A percentile compares a stretch with the other conserved stretches of the same genome.
These are phyloP conservation scores for Ceuthmochares aereus DNA, from an alignment of 2,113 vertebrate genomes.

Conservation along the genomic window DNA sequence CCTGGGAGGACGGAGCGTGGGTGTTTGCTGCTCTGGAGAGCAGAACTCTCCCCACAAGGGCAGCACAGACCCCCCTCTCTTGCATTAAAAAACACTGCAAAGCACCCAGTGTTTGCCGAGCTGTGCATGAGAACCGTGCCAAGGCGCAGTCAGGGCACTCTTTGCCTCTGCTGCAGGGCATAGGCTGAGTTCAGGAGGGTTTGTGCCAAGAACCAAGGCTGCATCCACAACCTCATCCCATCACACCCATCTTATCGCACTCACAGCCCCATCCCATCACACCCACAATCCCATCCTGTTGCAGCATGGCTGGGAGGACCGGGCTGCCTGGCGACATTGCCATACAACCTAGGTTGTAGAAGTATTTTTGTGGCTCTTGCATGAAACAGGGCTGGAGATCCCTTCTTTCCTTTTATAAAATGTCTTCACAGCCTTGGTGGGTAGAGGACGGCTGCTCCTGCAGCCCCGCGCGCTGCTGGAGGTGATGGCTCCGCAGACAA, in stretches of 20 bases:
- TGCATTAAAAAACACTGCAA: not conserved
- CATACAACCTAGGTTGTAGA: not conserved
- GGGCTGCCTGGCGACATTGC: accelerated
- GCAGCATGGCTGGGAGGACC: accelerated
- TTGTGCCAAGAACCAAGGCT: too few relatives aligned
- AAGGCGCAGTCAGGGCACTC: not conserved
- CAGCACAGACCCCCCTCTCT: not conserved
- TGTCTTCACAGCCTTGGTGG: not conserved
- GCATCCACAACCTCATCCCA: not conserved
- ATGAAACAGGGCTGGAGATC: too few relatives aligned
- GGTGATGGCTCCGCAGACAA: not conserved
- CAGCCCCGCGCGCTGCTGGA: not conserved
- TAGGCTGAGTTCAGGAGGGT: not conserved
- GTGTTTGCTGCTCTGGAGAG: not conserved
- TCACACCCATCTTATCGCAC: not conserved
- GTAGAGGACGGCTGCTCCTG: not conserved
- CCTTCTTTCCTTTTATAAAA: not conserved
- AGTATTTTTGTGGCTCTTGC: not conserved
- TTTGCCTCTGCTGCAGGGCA: not conserved
- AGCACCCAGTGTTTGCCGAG: not conserved
- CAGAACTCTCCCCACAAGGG: not conserved
- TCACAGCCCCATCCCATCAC: not conserved
- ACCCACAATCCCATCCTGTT: too few relatives aligned
- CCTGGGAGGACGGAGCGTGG: not conserved
- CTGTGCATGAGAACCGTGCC: not conserved